Percentiles rank a stretch among this genome's conserved stretches.
phyloP scores from a whole-genome alignment of 2,888 invertebrate species.

The Halocaridina rubra region DNA sequence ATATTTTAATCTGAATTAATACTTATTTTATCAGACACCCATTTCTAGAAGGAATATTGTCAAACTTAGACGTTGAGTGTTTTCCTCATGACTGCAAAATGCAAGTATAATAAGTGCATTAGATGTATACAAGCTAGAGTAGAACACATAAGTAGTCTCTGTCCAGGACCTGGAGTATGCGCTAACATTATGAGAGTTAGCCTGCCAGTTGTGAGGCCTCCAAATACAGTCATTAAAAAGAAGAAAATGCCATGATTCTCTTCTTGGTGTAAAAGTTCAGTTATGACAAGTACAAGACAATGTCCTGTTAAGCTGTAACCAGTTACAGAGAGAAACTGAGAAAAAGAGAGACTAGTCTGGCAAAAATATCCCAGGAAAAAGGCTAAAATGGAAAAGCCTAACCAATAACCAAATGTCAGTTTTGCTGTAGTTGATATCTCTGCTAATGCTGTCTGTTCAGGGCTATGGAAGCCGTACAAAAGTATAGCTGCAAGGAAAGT shows the following conservation, averaged over 20 bases:
- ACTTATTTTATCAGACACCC: no score
- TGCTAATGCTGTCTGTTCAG: background rate
- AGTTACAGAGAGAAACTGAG: slow-evolving; percentile 20
- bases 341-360: slow-evolving; percentile 17
- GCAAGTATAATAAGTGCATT: slow-evolving; percentile 71
- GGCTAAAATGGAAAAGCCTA: slow-evolving; percentile 25
- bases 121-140: slow-evolving; percentile 70
- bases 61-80: slow-evolving; percentile 28
- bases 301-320: slow-evolving; percentile 47
- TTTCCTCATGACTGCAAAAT: slow-evolving; percentile 71
- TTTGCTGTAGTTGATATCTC: slow-evolving; percentile 17
- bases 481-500: slow-evolving; percentile 17
- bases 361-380: slow-evolving; percentile 29
- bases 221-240: slow-evolving; percentile 69
- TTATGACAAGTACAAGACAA: slow-evolving; percentile 29
- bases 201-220: slow-evolving; percentile 71
- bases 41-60: no score
- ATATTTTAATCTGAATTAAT: no score
- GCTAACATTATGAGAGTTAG: slow-evolving; percentile 70
- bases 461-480: slow-evolving; percentile 34
- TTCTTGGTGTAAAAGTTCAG: slow-evolving; percentile 68
- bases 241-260: slow-evolving; percentile 71
- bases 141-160: slow-evolving; percentile 71
- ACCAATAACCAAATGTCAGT: slow-evolving; percentile 42
- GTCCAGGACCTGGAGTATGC: slow-evolving; percentile 70